Percentiles rank a stretch among this genome's conserved stretches.
These are phyloP conservation scores for Aegotheles bennettii DNA, from an alignment of 2,113 vertebrate species.

Conservation along the genomic window DNA sequence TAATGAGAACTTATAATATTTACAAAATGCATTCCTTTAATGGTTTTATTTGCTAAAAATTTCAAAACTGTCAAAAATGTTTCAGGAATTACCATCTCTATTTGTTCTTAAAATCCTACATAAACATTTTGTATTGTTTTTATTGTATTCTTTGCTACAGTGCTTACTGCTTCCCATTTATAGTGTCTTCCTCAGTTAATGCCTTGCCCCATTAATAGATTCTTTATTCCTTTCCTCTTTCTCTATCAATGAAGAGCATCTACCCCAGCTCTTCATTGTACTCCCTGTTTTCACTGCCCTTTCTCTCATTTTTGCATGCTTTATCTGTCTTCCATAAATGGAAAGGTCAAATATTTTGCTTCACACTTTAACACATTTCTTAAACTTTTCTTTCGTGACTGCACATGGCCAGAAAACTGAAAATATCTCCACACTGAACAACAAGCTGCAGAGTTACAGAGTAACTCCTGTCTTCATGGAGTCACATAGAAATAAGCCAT, in stretches of 20 bases:
- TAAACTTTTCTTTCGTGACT: not conserved
- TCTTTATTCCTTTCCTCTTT: not conserved
- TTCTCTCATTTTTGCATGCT: not conserved
- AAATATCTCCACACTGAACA: not conserved
- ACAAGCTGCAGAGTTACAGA: not conserved
- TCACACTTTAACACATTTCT: not conserved
- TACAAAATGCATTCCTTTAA: not conserved
- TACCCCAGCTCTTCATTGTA: not conserved
- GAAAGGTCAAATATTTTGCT: not conserved
- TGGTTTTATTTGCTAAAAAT: not conserved
- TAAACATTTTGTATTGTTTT: not conserved
- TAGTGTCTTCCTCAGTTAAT: not conserved
- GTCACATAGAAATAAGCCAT: not conserved
- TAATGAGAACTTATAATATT: not conserved
- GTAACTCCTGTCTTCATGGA: not conserved
- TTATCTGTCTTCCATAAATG: not conserved
- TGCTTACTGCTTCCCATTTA: not conserved
- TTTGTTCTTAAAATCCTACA: not conserved
- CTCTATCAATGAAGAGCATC: not conserved
- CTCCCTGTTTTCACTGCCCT: not conserved
- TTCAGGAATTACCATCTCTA: not conserved
- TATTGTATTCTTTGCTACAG: not conserved
- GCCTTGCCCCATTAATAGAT: not conserved
- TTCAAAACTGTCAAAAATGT: not conserved
- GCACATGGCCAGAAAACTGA: not conserved